Conservation (phyloP, 2,888 invertebrate species). For the Lithophane socia region DNA sequence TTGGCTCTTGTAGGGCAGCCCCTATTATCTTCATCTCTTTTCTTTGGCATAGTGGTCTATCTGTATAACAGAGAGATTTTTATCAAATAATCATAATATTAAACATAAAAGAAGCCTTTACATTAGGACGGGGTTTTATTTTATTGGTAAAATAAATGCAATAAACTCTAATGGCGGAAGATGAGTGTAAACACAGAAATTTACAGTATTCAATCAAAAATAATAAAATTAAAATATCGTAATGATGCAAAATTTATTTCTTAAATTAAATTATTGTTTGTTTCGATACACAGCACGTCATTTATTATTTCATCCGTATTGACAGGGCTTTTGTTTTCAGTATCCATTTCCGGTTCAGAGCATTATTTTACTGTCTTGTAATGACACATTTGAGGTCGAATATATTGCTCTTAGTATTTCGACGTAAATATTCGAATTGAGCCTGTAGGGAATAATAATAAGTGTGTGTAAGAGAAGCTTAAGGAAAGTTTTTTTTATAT, state of each 20-base stretch:
- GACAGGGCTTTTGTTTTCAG: slow-evolving; percentile 47
- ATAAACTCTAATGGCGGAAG: background rate
- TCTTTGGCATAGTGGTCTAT: slow-evolving; percentile 95
- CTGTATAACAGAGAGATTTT: slow-evolving; percentile 84
- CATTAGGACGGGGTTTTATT: background rate
- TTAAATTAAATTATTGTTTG: slow-evolving; percentile 16
- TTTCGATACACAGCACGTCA: slow-evolving; percentile 12
- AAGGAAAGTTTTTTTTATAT: background rate
- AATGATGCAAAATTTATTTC: background rate
- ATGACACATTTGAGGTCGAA: slow-evolving; percentile 28
- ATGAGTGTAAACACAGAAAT: too few species aligned
- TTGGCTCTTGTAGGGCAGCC: slow-evolving; percentile 95
- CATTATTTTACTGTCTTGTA: slow-evolving; percentile 4
- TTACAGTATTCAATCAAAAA: too few species aligned
- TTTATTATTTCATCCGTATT: slow-evolving; percentile 45
- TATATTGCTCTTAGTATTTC: background rate
- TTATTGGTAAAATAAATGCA: background rate
- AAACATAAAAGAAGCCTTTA: too few species aligned
- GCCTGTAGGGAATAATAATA: background rate
- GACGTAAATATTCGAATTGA: background rate
- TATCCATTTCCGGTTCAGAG: slow-evolving; percentile 3
- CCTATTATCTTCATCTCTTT: slow-evolving; percentile 96
- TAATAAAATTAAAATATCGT: too few species aligned
- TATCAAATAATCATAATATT: background rate
- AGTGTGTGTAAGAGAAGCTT: background rate